Evolutionary conservation across 2,113 vertebrate genomes (phyloP).

Genomic region (Sebastes schlegelii): DNA sequence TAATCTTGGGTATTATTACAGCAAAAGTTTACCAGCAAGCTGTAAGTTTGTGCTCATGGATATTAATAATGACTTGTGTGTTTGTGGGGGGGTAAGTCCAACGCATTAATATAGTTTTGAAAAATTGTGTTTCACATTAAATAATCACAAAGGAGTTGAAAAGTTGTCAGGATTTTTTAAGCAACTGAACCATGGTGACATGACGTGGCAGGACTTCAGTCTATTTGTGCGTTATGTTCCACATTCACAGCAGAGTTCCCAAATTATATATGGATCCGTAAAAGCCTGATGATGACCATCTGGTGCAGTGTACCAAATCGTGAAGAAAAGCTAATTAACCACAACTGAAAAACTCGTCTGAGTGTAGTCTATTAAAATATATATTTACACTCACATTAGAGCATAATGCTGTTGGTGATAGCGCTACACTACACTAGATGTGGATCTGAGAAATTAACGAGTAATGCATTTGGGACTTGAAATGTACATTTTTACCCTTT

Average conservation of each 20-base stretch:
- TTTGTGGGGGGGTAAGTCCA: background rate
- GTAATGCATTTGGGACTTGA: conserved; percentile 41
- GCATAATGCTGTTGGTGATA: background rate
- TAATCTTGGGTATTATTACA: background rate
- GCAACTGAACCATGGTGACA: conserved; percentile 13
- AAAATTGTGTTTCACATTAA: background rate
- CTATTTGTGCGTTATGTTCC: conserved; percentile 37
- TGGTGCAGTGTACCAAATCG: conserved; percentile 7
- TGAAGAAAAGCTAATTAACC: background rate
- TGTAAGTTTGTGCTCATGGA: background rate
- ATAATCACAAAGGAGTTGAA: background rate
- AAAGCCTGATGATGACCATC: conserved; percentile 1
- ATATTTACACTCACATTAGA: conserved; percentile 20
- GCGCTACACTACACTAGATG: background rate
- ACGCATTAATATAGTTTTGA: background rate
- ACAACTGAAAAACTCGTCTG: background rate
- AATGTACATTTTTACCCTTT: conserved; percentile 38
- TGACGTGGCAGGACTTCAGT: conserved; percentile 51
- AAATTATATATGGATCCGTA: conserved; percentile 20
- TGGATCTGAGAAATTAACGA: conserved; percentile 29
- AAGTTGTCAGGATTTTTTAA: background rate
- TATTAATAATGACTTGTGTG: background rate
- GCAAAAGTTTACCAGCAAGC: conserved; percentile 2
- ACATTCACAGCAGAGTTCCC: conserved; percentile 36
- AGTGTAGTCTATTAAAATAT: conserved; percentile 24